Conservation (phyloP, 2,113 vertebrate species). For the Sarotherodon lohbergeri region DNA sequence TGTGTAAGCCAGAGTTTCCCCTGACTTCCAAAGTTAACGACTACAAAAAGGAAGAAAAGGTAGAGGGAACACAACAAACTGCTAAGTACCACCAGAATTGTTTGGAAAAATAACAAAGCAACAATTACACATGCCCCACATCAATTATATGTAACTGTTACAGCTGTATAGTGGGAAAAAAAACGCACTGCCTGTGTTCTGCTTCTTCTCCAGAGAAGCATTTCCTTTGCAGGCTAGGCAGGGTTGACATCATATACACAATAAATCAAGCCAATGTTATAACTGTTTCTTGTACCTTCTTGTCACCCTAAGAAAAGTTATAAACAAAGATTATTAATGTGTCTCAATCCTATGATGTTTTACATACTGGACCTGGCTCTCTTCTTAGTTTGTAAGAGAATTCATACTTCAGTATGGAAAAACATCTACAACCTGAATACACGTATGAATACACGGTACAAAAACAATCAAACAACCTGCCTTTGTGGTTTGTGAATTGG, state of each 20-base stretch:
- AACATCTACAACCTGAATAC: not conserved
- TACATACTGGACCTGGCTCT: slow-evolving; percentile 29
- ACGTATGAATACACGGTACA: not conserved
- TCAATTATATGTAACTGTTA: slow-evolving; percentile 50
- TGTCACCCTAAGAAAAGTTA: slow-evolving; percentile 5
- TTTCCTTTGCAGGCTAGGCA: slow-evolving; percentile 14
- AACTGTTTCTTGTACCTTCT: slow-evolving; percentile 21
- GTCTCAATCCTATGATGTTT: not conserved
- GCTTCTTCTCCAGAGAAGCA: slow-evolving; percentile 30
- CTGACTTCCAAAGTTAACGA: slow-evolving; percentile 13
- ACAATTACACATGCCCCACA: slow-evolving; percentile 52
- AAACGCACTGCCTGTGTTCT: slow-evolving; percentile 1
- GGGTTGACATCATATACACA: not conserved
- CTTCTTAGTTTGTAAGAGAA: not conserved
- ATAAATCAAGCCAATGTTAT: slow-evolving; percentile 50
- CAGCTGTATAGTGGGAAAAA: slow-evolving; percentile 20
- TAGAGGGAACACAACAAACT: not conserved
- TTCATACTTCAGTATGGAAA: not conserved
- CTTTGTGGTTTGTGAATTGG: not conserved
- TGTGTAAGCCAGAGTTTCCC: slow-evolving; percentile 13
- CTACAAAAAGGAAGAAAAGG: not conserved
- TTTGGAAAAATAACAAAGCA: slow-evolving; percentile 59
- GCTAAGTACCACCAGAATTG: slow-evolving; percentile 29
- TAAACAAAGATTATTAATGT: slow-evolving; percentile 43
- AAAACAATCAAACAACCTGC: not conserved